Conservation (phyloP, 2,888 invertebrate species). For the Trachelus troglodyta region DNA sequence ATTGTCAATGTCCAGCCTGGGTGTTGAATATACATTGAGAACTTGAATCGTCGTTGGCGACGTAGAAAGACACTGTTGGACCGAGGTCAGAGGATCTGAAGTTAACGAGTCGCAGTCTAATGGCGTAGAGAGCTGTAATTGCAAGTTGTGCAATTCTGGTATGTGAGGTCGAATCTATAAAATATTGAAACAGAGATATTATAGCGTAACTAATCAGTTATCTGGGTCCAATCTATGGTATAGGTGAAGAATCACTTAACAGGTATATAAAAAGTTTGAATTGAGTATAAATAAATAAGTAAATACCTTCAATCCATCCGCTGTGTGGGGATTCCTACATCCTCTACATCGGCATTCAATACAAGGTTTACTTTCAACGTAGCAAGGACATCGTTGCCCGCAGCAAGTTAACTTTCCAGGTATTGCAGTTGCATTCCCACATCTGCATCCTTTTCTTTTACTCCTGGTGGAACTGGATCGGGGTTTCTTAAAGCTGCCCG, state of each 20-base stretch:
- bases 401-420: conserved; percentile 94
- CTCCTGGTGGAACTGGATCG: conserved; percentile 62
- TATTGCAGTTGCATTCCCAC: conserved; percentile 89
- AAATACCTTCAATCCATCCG: conserved; percentile 82
- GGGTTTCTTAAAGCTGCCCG: conserved; percentile 69
- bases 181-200: conserved; percentile 1
- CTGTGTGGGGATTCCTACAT: conserved; percentile 90
- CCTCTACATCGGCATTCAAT: conserved; percentile 92
- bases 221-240: too few species aligned
- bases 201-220: too few species aligned
- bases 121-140: conserved; percentile 66
- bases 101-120: conserved; percentile 56
- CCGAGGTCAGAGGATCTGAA: conserved; percentile 56
- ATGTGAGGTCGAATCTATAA: conserved; percentile 75
- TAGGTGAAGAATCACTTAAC: background rate
- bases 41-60: conserved; percentile 64
- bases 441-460: conserved; percentile 84
- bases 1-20: conserved; percentile 62
- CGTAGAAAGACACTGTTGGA: conserved; percentile 60
- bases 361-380: conserved; percentile 90
- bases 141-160: conserved; percentile 75
- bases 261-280: background rate
- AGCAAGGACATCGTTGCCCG: conserved; percentile 94
- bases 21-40: conserved; percentile 64
- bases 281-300: conserved; percentile 11